Evolutionary conservation across 2,888 invertebrate genomes (phyloP).

Genomic region (Cryptocephalus primarius): DNA sequence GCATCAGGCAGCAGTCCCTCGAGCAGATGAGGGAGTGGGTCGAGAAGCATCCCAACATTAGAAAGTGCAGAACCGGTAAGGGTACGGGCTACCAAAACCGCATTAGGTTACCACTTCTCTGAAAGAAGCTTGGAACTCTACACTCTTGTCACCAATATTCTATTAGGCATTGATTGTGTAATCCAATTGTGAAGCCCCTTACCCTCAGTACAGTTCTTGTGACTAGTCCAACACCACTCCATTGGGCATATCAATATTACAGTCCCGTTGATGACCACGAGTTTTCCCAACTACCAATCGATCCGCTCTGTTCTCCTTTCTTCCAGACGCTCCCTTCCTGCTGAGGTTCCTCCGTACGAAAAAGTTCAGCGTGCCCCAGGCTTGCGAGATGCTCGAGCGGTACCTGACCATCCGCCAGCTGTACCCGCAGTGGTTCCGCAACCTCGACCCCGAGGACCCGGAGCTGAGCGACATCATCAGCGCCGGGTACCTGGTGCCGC

Average conservation of each 20-base stretch:
- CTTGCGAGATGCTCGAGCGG: slow-evolving; percentile 78
- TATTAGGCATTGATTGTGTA: no score
- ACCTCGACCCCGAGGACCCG: slow-evolving; percentile 68
- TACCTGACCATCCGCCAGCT: slow-evolving; percentile 77
- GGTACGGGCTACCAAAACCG: no score
- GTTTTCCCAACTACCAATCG: no score
- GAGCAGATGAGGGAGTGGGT: slow-evolving; percentile 75
- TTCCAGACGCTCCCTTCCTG: slow-evolving; percentile 64
- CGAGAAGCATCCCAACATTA: slow-evolving; percentile 70
- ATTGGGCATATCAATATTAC: no score
- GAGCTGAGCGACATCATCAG: slow-evolving; percentile 70
- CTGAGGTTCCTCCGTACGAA: slow-evolving; percentile 76
- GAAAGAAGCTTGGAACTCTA: no score
- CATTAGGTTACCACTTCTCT: no score
- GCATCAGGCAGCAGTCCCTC: slow-evolving; percentile 60
- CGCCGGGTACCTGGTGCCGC: slow-evolving; percentile 65
- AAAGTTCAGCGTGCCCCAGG: slow-evolving; percentile 76
- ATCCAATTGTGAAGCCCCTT: no score
- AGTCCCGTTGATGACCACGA: no score
- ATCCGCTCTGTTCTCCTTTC: background rate
- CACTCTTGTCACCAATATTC: no score
- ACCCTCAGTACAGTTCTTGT: no score
- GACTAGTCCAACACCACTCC: no score
- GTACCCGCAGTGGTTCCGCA: slow-evolving; percentile 78
- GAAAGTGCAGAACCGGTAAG: slow-evolving; percentile 65